Evolutionary conservation across 2,113 vertebrate genomes (phyloP), one percentile per base, ranked within the genome.

Genomic region (Sturnus vulgaris): DNA sequence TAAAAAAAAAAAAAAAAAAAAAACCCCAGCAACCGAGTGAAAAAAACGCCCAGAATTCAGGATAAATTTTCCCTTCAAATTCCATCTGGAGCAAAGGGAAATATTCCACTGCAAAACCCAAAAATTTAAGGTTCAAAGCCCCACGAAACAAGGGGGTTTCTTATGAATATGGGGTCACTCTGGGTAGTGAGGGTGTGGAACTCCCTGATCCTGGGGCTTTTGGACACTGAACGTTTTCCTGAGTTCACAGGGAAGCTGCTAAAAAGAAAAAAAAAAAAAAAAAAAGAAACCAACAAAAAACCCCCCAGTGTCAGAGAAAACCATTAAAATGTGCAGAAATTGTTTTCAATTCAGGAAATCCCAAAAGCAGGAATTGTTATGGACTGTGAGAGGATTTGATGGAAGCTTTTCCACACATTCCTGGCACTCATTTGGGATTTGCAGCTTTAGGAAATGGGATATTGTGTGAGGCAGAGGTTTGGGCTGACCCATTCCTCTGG

Each of bases 371-470:
- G 81, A 83, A 69, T 19, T 28, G 55, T 95, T 93, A 69, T 5
- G 14, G 79, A 6, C 82, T 88, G 71, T 65, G 94, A 94, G 79
- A 69, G 53, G 22, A 40, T 82, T 79, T 82, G 85, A 56, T 88
- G 91, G 88, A 90, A 90, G 25, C 37, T 2, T 80, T 95, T 73
- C 76, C 66, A 24, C 31, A 2, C 15, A 1, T 87, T 90, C 57
- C 86, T 53, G 37, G 40, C 17, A 3, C 55, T 95, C 82, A 5
- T 77, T 90, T 56, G 61, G 82, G 70, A 46, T 93, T 90, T 72
- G 24, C 53, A 83, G 31, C 66, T 64, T 64, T 68, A 72, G 77
- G 96, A 94, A 96, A 96, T n/a, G 53, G 59, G 91, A 96, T 95
- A 88, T 69, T 88, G 88, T 7, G 88, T 61, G 57, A 95, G 86